A percentile compares a stretch with the other conserved stretches of the same genome.
phyloP scores from a whole-genome alignment of 2,888 invertebrate species.

The Eupithecia exiguata region DNA sequence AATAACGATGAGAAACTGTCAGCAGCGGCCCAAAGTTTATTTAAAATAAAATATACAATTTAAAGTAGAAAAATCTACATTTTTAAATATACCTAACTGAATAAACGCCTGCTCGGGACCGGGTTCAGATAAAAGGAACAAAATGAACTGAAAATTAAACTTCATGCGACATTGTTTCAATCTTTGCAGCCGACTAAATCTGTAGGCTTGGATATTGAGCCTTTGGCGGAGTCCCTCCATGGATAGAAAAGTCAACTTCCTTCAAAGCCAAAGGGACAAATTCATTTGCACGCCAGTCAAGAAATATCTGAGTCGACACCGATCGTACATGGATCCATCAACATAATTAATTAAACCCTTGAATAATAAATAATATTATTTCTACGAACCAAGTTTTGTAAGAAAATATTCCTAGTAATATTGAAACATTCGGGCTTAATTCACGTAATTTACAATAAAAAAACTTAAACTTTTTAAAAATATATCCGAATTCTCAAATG shows the following conservation, averaged over 20 bases:
- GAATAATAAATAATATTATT: conserved; percentile 11
- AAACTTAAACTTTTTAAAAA: conserved; percentile 21
- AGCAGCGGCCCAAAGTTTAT: conserved; percentile 66
- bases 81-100: conserved; percentile 59
- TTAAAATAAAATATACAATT: conserved; percentile 73
- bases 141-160: conserved; percentile 57
- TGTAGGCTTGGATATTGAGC: background rate
- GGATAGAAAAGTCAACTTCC: background rate
- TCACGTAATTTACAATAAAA: conserved; percentile 24
- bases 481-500: conserved; percentile 27
- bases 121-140: conserved; percentile 68
- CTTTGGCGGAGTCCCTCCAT: background rate
- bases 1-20: conserved; percentile 69
- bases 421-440: conserved; percentile 35
- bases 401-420: conserved; percentile 22
- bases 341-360: conserved; percentile 3
- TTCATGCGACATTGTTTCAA: conserved; percentile 25
- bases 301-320: background rate
- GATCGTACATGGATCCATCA: conserved; percentile 18
- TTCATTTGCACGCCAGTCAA: background rate
- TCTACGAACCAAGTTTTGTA: conserved; percentile 27
- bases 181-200: conserved; percentile 6
- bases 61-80: conserved; percentile 70
- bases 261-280: background rate
- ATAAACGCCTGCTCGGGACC: conserved; percentile 74